These are phyloP conservation scores for Noctua pronuba DNA, from an alignment of 2,888 invertebrate species.

Conservation along the genomic window DNA sequence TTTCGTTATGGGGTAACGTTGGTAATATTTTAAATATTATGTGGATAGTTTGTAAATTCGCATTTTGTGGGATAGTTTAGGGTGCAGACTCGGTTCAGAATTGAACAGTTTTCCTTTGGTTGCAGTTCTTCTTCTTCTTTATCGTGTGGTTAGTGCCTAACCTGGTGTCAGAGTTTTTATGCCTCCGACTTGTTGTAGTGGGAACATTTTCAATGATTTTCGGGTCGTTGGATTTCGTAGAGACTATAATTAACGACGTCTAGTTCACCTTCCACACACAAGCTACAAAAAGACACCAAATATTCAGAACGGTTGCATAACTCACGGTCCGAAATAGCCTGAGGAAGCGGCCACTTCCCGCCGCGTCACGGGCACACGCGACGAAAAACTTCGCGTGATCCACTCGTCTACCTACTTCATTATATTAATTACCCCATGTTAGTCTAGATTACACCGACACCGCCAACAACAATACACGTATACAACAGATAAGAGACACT, in stretches of 20 bases:
- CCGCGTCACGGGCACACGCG: slow-evolving; percentile 77
- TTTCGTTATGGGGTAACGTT: slow-evolving; percentile 69
- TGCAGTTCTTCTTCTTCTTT: too few relatives aligned
- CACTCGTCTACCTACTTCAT: slow-evolving; percentile 83
- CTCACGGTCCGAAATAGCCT: slow-evolving; percentile 80
- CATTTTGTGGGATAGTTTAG: neutral
- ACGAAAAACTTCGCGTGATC: slow-evolving; percentile 85
- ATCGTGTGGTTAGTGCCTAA: too few relatives aligned
- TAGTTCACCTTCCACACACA: slow-evolving; percentile 40
- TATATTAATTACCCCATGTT: slow-evolving; percentile 89
- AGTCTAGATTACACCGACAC: slow-evolving; percentile 85
- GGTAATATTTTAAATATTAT: slow-evolving; percentile 53
- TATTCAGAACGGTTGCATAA: slow-evolving; percentile 74
- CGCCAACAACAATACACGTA: slow-evolving; percentile 87
- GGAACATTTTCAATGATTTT: neutral
- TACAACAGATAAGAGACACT: slow-evolving; percentile 86
- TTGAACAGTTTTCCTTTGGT: neutral
- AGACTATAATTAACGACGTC: slow-evolving; percentile 54
- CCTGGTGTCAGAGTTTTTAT: too few relatives aligned
- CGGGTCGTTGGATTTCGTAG: slow-evolving; percentile 33
- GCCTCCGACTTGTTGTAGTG: too few relatives aligned
- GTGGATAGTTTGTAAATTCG: neutral
- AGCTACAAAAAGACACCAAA: slow-evolving; percentile 73
- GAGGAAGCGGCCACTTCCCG: slow-evolving; percentile 73
- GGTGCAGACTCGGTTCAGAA: neutral